A percentile compares a stretch with the other conserved stretches of the same genome.
These are phyloP conservation scores for Cactoblastis cactorum DNA, from an alignment of 2,888 invertebrate species.

Conservation along the genomic window DNA sequence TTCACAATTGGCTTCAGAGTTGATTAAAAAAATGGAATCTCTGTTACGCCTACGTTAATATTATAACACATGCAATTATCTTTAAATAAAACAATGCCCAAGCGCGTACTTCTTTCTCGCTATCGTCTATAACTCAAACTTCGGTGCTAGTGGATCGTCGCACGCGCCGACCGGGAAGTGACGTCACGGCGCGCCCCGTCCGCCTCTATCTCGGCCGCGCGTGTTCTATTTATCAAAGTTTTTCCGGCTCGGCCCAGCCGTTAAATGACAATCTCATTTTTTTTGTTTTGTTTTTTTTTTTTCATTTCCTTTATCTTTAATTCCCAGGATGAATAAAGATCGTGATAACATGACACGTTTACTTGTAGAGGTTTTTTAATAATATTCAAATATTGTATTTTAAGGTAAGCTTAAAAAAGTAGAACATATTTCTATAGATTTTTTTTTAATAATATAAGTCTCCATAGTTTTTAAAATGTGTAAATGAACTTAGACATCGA, in stretches of 20 bases:
- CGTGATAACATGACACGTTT: not conserved
- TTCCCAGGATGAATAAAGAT: not conserved
- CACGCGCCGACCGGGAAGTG: slow-evolving; percentile 65
- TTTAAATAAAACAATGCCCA: too few species aligned
- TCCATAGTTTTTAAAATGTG: too few species aligned
- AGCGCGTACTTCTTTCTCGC: not conserved
- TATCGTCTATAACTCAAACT: slow-evolving; percentile 18
- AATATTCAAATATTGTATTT: too few species aligned
- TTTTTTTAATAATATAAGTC: too few species aligned
- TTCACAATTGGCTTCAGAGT: too few species aligned
- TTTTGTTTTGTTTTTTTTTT: not conserved
- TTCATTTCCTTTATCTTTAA: not conserved
- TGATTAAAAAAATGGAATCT: too few species aligned
- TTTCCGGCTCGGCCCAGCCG: slow-evolving; percentile 41
- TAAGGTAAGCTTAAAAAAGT: too few species aligned
- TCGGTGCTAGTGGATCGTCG: slow-evolving; percentile 35
- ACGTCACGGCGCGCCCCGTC: slow-evolving; percentile 55
- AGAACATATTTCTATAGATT: too few species aligned
- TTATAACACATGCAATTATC: too few species aligned
- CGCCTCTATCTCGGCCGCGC: slow-evolving; percentile 49
- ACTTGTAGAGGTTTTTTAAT: not conserved
- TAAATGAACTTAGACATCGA: too few species aligned
- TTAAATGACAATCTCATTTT: slow-evolving; percentile 17
- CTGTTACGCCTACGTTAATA: too few species aligned
- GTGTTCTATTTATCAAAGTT: slow-evolving; percentile 46